Conservation (phyloP, 2,888 invertebrate species). For the Andrena haemorrhoa region DNA sequence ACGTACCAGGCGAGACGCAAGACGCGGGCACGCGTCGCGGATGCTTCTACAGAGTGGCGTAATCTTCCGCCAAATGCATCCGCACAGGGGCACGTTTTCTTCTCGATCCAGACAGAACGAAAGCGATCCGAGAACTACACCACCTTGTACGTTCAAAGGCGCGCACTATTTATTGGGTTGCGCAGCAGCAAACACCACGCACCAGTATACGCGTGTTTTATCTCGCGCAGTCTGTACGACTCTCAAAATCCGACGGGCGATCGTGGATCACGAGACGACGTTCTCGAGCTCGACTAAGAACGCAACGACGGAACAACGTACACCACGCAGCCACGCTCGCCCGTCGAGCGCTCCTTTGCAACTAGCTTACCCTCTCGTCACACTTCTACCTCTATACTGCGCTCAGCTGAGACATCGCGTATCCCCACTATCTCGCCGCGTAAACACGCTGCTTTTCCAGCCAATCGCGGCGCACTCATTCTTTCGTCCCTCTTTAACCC, state of each 20-base stretch:
- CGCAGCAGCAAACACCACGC: not conserved
- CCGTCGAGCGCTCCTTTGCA: constrained; percentile 84
- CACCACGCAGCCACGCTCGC: constrained; percentile 78
- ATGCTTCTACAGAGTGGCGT: not conserved
- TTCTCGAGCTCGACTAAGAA: constrained; percentile 74
- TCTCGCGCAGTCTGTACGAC: constrained; percentile 31
- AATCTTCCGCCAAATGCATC: not conserved
- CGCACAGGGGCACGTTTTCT: not conserved
- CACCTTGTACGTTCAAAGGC: not conserved
- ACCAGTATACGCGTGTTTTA: not conserved
- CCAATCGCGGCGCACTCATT: constrained; percentile 67
- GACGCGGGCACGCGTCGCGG: not conserved
- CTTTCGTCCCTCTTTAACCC: constrained; percentile 51
- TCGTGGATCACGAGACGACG: constrained; percentile 79
- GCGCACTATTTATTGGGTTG: not conserved
- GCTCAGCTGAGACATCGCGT: constrained; percentile 86
- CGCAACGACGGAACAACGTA: constrained; percentile 74
- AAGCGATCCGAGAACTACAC: not conserved
- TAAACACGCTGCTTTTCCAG: constrained; percentile 53
- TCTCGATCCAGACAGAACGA: not conserved
- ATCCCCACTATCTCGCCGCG: constrained; percentile 79
- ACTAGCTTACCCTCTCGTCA: constrained; percentile 80
- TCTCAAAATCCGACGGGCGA: constrained; percentile 72
- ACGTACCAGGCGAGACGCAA: not conserved
- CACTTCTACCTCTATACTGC: constrained; percentile 87